Base-by-base conservation (phyloP, 2,797 vertebrate species). In the Trachops cirrhosus region DNA sequence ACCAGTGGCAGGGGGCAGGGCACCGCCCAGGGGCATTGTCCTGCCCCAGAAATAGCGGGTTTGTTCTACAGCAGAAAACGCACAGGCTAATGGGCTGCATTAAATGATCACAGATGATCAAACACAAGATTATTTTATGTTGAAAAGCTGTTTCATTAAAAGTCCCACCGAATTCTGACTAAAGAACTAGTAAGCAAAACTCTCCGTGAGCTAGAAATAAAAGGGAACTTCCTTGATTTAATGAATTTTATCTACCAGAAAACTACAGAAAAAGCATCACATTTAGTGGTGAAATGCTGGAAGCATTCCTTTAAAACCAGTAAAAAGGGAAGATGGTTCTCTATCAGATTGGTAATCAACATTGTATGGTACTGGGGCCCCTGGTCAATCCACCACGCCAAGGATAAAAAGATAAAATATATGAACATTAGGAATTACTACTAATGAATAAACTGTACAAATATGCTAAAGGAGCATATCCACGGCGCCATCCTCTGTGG, bases 391-490 rank as follows among this genome's bases (percentile, higher is more conserved):
- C n/a, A 78, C 22, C 12, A 34, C 70, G 21, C 14, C 48, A 84
- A 78, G n/a, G 80, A 64, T 52, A n/a, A 70, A 86, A 57, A 70
- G 77, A 32, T 41, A 67, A 73, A 84, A 41, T 79, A 4, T 24
- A 29, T 29, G 89, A 68, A 62, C 70, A 77, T 37, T 64, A 26
- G n/a, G 77, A 79, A 90, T 52, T 75, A 91, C 34, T 75, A 86
- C 77, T 52, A 34, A 52, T 50, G 70, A 75, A 77, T 34, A 85
- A 37, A 48, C 37, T 84, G 4, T 22, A 9, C 87, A 71, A 41
- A 54, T 93, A 83, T 78, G 93, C 16, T 6, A 93, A 74, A 87
- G 9, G 21, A 64, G 46, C 68, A 50, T 48, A 78, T 91, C 4
- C 80, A 41, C 75, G 39, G 78, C 57, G 9, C 64, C 70, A 52